A percentile compares a stretch with the other conserved stretches of the same genome.
Conservation (phyloP, 2,888 invertebrate genomes). For the Leptopilina drosophilae region DNA sequence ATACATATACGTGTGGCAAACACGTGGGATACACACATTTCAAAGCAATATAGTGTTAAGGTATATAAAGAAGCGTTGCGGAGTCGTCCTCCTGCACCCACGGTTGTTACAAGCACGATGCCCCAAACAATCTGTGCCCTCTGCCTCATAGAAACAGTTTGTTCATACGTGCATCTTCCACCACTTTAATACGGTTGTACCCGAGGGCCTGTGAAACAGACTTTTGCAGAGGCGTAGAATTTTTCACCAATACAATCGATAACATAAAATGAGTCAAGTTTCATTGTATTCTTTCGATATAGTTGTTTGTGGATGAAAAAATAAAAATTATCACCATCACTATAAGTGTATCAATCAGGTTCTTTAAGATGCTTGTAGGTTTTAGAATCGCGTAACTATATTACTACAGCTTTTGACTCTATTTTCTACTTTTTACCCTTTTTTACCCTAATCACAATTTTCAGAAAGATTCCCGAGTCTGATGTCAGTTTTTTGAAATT, state of each 20-base stretch:
- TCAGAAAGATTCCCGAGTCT: no score
- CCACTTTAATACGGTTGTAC: constrained; percentile 63
- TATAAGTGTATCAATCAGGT: no score
- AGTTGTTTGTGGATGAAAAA: no score
- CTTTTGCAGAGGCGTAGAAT: constrained; percentile 69
- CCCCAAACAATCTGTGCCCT: constrained; percentile 57
- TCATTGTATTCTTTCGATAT: no score
- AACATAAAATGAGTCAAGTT: constrained; percentile 50
- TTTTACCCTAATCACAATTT: no score
- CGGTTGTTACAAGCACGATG: constrained; percentile 52
- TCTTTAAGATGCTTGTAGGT: no score
- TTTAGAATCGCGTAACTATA: no score
- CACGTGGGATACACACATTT: constrained; percentile 46
- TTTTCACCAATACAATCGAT: constrained; percentile 59
- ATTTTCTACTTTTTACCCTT: no score
- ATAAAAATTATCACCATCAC: no score
- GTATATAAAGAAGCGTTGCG: constrained; percentile 51
- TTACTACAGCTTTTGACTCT: no score
- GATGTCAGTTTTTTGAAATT: no score
- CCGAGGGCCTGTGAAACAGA: constrained; percentile 56
- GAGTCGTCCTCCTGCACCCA: constrained; percentile 60
- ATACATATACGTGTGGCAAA: constrained; percentile 43
- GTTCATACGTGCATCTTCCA: constrained; percentile 59
- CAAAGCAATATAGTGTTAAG: constrained; percentile 46
- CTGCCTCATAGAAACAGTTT: constrained; percentile 65